Base-by-base conservation (phyloP, 2,888 invertebrate genomes). In the Raillietiella orientalis region DNA sequence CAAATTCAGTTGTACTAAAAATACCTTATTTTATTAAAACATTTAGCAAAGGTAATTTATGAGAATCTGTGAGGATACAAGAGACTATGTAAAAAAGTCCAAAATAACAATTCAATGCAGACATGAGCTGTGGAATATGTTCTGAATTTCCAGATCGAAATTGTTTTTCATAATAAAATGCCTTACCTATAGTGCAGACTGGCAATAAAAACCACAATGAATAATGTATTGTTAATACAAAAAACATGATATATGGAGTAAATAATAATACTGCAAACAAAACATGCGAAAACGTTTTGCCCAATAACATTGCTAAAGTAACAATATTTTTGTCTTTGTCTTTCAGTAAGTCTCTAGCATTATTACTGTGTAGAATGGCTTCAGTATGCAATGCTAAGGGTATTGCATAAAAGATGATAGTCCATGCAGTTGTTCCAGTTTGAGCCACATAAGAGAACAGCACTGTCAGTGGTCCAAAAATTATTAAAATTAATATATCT, bases 351-450 rank as follows among this genome's bases (percentile, higher is more conserved):
- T 87, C 84, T 35, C 84, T 58, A 1, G 82, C 77, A 43, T 90
- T 87, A 44, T 87, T 90, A 40, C 77, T 72, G 43, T 87, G 87
- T 29, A 90, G 52, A 40, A 87, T 84, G 25, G 84, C 84, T 46
- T 84, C 87, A 2, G 82, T 82, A 40, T 82, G 84, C 13, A 90
- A 49, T 6, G 87, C 84, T 32, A 90, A 49, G 4, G 87, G 87
- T 38, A 87, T 64, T 14, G 84, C 82, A 50, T 84, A 87, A 38
- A 77, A 69, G 37, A 87, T 67, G 2, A 77, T 72, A 23, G 69
- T 64, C 66, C 72, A 69, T 40, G 77, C 72, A n/a, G 79, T 59
- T 32, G 64, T 57, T 4, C 87, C 87, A 1, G 79, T 75, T 50
- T 87, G 84, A 14, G 75, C 64, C 54, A 87, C 61, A 41, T 72